Evolutionary conservation across 2,888 invertebrate species (phyloP), one percentile per base, ranked within the genome.

Genomic region (Euzophera pinguis): DNA sequence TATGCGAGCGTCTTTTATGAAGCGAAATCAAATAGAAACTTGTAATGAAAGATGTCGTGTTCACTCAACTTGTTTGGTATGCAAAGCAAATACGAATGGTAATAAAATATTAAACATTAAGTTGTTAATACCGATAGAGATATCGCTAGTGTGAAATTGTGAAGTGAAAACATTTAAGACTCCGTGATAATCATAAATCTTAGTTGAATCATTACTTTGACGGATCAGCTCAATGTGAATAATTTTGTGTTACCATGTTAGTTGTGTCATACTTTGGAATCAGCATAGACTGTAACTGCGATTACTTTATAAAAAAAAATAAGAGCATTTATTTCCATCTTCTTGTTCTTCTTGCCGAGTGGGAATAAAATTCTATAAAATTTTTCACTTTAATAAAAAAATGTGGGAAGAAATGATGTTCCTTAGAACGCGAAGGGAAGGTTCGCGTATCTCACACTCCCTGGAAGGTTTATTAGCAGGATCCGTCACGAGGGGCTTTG

Each of bases 11-110:
- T 65, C 74, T 82, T 87, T 85, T 87, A 87, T 84, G 87, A 84
- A 78, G 72, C 80, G 76, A 84, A 87, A 89, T 86, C 89, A 89
- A 90, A 89, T 90, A 89, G 90, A 90, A 89, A 89, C 89, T 82
- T 84, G 88, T 81, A 87, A 87, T 88, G 84, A 84, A 84, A 84
- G 84, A 87, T 85, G 84, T 84, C 81, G 74, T 82, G 70, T 78
- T 73, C 78, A 72, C 72, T 75, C 68, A 71, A 76, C 79, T 75
- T 82, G 88, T 85, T 83, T 81, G 78, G 79, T 79, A 81, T 81
- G 73, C 78, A 77, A 78, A 76, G 76, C 81, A 86, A 88, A 88
- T 79, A 81, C 65, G 71, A 68, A 60, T 67, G 75, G 84, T 80
- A 82, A 84, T 89, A 89, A 85, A 87, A 86, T 85, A 84, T 84